These are phyloP conservation scores for Caiman crocodilus DNA, from an alignment of 2,797 vertebrate genomes.

Conservation along the genomic window DNA sequence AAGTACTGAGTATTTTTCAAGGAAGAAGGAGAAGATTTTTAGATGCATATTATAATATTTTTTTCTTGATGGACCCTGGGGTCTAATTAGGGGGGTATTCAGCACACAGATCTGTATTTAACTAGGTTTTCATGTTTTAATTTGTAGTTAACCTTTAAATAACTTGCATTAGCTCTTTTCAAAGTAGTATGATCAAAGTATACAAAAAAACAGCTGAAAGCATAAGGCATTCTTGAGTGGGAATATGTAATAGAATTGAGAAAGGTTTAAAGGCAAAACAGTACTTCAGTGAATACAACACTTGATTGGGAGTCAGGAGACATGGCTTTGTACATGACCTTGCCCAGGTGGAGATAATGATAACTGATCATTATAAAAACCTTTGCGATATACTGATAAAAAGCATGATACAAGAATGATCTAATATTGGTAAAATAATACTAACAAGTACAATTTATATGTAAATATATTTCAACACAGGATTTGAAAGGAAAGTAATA, in stretches of 20 bases:
- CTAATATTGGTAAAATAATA: background rate
- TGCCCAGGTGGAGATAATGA: background rate
- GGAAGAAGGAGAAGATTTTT: background rate
- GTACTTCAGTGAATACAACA: background rate
- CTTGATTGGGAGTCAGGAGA: background rate
- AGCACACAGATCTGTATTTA: background rate
- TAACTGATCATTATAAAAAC: background rate
- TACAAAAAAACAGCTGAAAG: background rate
- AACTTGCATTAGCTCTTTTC: constrained; percentile 1
- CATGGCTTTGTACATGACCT: background rate
- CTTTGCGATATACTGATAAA: background rate
- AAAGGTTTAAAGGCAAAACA: background rate
- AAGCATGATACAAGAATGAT: background rate
- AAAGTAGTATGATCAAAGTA: background rate
- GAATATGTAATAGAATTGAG: background rate
- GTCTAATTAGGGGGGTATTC: background rate
- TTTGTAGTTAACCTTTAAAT: constrained; percentile 10
- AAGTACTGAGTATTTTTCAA: background rate
- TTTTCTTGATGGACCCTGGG: background rate
- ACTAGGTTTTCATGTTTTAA: background rate
- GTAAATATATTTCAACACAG: background rate
- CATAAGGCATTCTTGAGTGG: background rate
- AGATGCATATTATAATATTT: background rate
- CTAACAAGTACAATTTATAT: background rate
- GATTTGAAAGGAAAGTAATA: too few species aligned